phyloP scores from a whole-genome alignment of 2,113 vertebrate species.

The Pyxicephalus adspersus region DNA sequence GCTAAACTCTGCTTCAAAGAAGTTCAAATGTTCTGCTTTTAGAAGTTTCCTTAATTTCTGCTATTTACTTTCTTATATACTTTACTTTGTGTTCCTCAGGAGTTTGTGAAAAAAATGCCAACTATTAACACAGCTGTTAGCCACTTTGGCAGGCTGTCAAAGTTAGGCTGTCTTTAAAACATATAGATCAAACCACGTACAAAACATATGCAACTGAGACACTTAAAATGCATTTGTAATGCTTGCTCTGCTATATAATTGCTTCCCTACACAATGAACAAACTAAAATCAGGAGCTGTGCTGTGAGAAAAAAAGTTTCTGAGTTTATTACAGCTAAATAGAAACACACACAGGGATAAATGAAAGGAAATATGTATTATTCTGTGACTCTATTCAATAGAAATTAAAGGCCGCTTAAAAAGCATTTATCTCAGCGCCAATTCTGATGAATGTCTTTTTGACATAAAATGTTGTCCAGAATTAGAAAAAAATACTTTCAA shows the following conservation, averaged over 20 bases:
- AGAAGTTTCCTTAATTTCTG: conserved; percentile 43
- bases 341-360: conserved; percentile 56
- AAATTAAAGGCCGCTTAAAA: conserved; percentile 54
- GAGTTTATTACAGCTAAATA: conserved; percentile 55
- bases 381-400: conserved; percentile 38
- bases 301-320: conserved; percentile 50
- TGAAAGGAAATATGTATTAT: conserved; percentile 57
- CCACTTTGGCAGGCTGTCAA: conserved; percentile 57
- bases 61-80: conserved; percentile 36
- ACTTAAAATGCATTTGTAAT: conserved; percentile 57
- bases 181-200: conserved; percentile 56
- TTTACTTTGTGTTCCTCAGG: conserved; percentile 36
- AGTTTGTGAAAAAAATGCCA: conserved; percentile 42
- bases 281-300: conserved; percentile 50
- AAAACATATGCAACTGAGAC: conserved; percentile 55
- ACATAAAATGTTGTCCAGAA: conserved; percentile 48
- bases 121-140: conserved; percentile 56
- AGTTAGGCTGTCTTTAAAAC: conserved; percentile 52
- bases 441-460: conserved; percentile 48
- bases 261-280: conserved; percentile 51
- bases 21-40: conserved; percentile 25
- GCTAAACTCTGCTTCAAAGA: conserved; percentile 26
- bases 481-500: conserved; percentile 42
- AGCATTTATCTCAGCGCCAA: conserved; percentile 51
- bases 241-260: conserved; percentile 52